Percentiles rank a stretch among this genome's conserved stretches.
phyloP scores from a whole-genome alignment of 2,888 invertebrate genomes.

The Brachyptera risi region DNA sequence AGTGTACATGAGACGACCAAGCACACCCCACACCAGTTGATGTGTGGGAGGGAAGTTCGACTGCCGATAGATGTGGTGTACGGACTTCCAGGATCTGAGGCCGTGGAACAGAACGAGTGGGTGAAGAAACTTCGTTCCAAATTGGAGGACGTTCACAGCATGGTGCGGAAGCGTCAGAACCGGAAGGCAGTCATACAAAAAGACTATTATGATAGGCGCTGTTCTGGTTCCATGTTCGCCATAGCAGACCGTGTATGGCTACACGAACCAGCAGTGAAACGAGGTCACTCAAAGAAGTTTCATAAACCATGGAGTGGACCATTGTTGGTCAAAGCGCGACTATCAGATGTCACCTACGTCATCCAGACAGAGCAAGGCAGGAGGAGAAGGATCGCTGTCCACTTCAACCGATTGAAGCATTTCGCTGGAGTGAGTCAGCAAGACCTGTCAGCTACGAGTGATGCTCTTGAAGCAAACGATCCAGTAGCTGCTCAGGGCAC shows the following conservation, averaged over 20 bases:
- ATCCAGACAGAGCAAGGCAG: no score
- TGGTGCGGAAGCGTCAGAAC: not conserved
- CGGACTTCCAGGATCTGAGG: not conserved
- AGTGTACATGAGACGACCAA: not conserved
- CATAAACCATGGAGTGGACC: not conserved
- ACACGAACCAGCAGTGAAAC: not conserved
- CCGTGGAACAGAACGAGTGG: not conserved
- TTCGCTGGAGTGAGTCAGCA: no score
- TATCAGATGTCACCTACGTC: no score
- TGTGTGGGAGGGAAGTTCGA: not conserved
- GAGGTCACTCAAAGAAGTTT: not conserved
- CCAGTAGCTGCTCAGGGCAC: no score
- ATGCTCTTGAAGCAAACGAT: no score
- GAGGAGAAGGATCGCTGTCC: no score
- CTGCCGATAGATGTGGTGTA: not conserved
- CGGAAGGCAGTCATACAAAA: not conserved
- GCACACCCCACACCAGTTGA: not conserved
- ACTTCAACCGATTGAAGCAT: no score
- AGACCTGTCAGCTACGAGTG: no score
- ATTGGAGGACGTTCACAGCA: not conserved
- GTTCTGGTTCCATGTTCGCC: not conserved
- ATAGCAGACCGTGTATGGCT: not conserved
- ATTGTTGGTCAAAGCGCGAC: no score
- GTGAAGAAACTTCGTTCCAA: not conserved
- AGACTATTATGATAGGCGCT: not conserved